Evolutionary conservation across 2,113 vertebrate species (phyloP), one percentile per base, ranked within the genome.

Genomic region (Hippocampus zosterae): DNA sequence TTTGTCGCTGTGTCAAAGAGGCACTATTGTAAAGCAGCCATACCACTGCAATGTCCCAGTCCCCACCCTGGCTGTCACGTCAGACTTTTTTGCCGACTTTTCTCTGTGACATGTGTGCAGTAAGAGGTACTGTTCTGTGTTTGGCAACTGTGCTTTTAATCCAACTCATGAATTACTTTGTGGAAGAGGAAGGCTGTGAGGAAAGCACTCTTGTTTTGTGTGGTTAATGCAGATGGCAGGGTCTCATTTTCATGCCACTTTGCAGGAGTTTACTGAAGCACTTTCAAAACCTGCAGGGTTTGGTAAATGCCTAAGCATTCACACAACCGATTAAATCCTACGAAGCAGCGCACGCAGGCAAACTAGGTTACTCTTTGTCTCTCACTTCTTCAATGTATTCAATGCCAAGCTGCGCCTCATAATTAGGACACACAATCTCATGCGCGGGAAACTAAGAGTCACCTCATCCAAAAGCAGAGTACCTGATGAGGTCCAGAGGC

Each of bases 401-500:
- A 72, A 65, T 72, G 41, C 52, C 42, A 65, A 37, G 63, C 68
- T 19, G 3, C 27, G 18, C 27, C 37, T 70, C 55, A 53, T 25
- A 69, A 65, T 15, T 44, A 67, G 69, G 73, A 70, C 46, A 52
- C 57, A 68, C 33, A 50, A 50, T 7, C 18, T 50, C 5, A 50
- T 8, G 48, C 3, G 52, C n/a, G 52, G 52, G n/a, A 23, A 55
- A 55, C 8, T 40, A 56, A 48, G 56, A 61, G 65, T 50, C 2
- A 48, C 29, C 55, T 46, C 70, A 59, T 27, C 46, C 23, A 52
- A 63, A 66, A 63, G 76, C 27, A 73, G 75, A 63, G 80, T 91
- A 99, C 97, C 97, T 96, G 90, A 99, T 99, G 84, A 99, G 93
- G 84, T 99, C 97, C 46, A 99, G 90, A 57, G 97, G 97, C 50